Evolutionary conservation across 2,113 vertebrate genomes (phyloP).

Genomic region (Hoplias malabaricus): DNA sequence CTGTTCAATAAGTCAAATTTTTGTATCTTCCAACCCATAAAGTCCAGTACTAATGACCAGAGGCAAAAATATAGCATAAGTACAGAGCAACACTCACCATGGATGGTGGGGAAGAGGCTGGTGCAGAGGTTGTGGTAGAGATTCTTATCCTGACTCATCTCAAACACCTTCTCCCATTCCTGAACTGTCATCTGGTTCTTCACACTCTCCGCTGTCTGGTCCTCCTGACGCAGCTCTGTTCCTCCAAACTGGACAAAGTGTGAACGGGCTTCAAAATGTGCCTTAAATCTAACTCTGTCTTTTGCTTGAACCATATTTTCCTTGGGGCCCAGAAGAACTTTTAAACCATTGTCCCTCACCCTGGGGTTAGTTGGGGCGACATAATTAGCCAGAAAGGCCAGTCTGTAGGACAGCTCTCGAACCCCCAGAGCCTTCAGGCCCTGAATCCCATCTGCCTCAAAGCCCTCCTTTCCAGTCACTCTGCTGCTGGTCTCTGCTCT

Average conservation of each 20-base stretch:
- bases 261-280: background rate
- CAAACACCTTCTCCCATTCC: slow-evolving; percentile 70
- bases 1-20: too few species aligned
- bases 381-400: slow-evolving; percentile 89
- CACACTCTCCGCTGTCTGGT: slow-evolving; percentile 64
- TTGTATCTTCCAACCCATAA: too few species aligned
- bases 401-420: slow-evolving; percentile 90
- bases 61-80: too few species aligned
- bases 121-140: slow-evolving; percentile 69
- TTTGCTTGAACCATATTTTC: too few species aligned
- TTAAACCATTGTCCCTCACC: slow-evolving; percentile 61
- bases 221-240: slow-evolving; percentile 58
- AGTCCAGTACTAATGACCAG: too few species aligned
- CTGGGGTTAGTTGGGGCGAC: slow-evolving; percentile 93
- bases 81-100: slow-evolving; percentile 59
- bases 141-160: slow-evolving; percentile 70
- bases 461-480: slow-evolving; percentile 59
- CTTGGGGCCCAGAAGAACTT: background rate
- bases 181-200: slow-evolving; percentile 68
- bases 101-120: slow-evolving; percentile 67
- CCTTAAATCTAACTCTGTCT: too few species aligned
- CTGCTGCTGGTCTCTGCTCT: slow-evolving; percentile 63
- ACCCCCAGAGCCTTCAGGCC: slow-evolving; percentile 82
- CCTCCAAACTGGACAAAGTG: slow-evolving; percentile 58
- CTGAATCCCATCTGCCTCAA: slow-evolving; percentile 59